A percentile compares a stretch with the other conserved stretches of the same genome.
These are phyloP conservation scores for Leguminivora glycinivorella DNA, from an alignment of 1,140 invertebrate species.

Conservation along the genomic window DNA sequence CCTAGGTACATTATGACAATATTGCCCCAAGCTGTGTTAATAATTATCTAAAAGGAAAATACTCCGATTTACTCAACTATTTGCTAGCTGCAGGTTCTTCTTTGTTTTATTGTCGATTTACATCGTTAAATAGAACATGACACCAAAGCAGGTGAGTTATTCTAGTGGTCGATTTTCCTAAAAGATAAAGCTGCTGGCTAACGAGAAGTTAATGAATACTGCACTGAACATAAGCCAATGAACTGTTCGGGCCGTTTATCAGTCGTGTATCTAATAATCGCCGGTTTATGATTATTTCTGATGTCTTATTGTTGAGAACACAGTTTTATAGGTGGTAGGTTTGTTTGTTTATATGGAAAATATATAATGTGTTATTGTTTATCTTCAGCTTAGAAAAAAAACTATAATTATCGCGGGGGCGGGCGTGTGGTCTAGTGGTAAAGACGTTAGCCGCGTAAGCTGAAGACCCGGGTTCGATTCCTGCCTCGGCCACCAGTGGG, in stretches of 20 bases:
- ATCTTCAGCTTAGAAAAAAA: too few species aligned
- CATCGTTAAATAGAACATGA: constrained; percentile 7
- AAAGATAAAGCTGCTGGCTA: neutral
- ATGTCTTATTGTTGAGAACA: neutral
- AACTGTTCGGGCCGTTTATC: neutral
- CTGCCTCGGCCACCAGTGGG: too few species aligned
- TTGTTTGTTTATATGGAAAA: too few species aligned
- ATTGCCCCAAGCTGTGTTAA: neutral
- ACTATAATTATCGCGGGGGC: too few species aligned
- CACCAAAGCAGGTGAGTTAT: neutral
- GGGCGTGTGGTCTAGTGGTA: too few species aligned
- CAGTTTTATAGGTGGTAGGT: neutral
- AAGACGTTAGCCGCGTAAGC: too few species aligned
- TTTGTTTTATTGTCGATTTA: neutral
- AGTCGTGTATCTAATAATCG: neutral
- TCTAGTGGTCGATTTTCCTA: constrained; percentile 1
- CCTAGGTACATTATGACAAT: too few species aligned
- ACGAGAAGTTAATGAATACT: neutral
- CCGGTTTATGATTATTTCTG: neutral
- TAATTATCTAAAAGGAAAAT: constrained; percentile 1
- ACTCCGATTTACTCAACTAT: neutral
- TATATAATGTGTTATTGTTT: too few species aligned
- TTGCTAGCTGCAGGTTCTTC: neutral
- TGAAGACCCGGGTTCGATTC: too few species aligned
- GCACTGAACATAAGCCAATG: constrained; percentile 4